Evolutionary conservation across 2,888 invertebrate genomes (phyloP), one percentile per base, ranked within the genome.

Genomic region (Nomada lathburiana): DNA sequence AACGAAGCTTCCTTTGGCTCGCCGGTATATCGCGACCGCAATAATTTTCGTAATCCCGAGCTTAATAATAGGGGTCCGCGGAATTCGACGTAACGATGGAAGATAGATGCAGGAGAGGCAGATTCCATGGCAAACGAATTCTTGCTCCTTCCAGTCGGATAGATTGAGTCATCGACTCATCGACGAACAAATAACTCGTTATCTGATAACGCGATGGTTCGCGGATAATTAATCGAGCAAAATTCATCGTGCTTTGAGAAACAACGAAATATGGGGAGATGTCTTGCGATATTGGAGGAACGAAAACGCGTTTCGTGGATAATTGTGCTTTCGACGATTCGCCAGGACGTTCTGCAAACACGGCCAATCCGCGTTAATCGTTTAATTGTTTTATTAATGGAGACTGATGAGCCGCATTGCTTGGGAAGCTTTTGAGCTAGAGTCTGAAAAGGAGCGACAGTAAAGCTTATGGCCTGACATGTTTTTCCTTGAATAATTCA

Each of bases 131-230:
- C 65, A 70, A 65, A 57, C 16, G 62, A 60, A 26, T 57, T 18
- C 55, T 18, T 13, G 44, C 23, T 64, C 2, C n/a, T 36, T 18
- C 23, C 47, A 47, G 52, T 44, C 10, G 50, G 72, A 59, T 69
- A 64, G 73, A 85, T 79, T 74, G 16, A n/a, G 67, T 23, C 50
- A 50, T 75, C 36, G 29, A 29, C n/a, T 5, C 42, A 52, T 44
- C 59, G 60, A 64, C 63, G 47, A 79, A n/a, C 73, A 85, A 83
- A 82, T 70, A 85, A 67, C 50, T 47, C 44, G 64, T 87, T 87
- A 87, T 87, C 86, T 76, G 87, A 87, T 88, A 88, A 84, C 47
- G 47, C 55, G 36, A 69, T 65, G 57, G 55, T 16, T n/a, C 59
- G 9, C n/a, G 73, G 64, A 52, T 76, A 55, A 65, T 79, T 79